Evolutionary conservation across 2,113 vertebrate species (phyloP).

Genomic region (Lepidothrix coronata): DNA sequence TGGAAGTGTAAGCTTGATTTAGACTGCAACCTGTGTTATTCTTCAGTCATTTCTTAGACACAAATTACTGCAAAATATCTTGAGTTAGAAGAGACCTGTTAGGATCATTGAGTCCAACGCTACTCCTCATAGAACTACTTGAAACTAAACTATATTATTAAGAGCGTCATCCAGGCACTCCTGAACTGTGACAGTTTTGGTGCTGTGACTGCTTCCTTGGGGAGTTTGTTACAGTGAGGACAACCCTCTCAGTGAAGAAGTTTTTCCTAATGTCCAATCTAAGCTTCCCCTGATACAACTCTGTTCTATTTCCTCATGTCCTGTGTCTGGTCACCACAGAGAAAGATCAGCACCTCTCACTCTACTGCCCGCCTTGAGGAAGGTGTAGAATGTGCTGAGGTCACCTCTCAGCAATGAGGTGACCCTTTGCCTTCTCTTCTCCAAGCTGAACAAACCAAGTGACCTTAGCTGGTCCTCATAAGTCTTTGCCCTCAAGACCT

Average conservation of each 20-base stretch:
- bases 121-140: background rate
- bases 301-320: background rate
- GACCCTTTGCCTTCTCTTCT: background rate
- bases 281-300: background rate
- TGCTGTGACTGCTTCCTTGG: background rate
- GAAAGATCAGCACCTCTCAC: background rate
- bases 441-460: background rate
- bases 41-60: background rate
- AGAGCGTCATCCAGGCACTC: background rate
- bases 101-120: background rate
- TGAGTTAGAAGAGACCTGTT: background rate
- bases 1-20: background rate
- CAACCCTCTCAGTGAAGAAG: background rate
- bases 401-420: background rate
- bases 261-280: background rate
- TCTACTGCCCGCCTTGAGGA: background rate
- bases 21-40: background rate
- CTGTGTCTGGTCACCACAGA: background rate
- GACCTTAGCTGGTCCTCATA: background rate
- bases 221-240: background rate
- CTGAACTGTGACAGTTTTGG: background rate
- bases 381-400: background rate
- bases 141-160: background rate
- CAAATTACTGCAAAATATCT: background rate
- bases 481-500: background rate